Base-by-base conservation (phyloP, 2,113 vertebrate species). In the Corvus cornix region DNA sequence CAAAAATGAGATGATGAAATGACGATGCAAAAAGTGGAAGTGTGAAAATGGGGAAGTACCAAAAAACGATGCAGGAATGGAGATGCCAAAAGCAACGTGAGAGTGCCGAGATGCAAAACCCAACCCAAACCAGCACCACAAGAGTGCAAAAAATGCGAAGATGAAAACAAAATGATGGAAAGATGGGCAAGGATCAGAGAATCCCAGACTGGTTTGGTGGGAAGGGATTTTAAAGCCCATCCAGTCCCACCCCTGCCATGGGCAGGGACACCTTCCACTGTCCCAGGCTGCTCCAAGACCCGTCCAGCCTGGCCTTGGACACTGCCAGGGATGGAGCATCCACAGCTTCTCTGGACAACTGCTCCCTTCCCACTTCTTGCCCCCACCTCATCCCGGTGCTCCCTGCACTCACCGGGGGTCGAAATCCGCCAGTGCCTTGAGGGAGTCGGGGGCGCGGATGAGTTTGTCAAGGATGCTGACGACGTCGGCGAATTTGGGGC, bases 391-490 rank as follows among this genome's bases (percentile, higher is more conserved):
- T 15, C 69, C 69, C 3, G 14, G 52, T 0, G 2, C 51, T 52
- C 44, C 37, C 37, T 1, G 4, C 46, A 5, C 96, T 72, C 96
- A 99, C 99, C 99, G 98, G n/a, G 99, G 99, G 96, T 99, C 99
- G 2, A 99, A 99, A 92, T 99, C 99, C 0, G 99, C 99, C 64
- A 99, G 96, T 1, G 98, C 97, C 97, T 99, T 99, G 85, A 99
- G 98, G 44, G 99, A 99, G 9, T 99, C 99, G 0, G 99, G 99
- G 77, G 98, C 99, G 0, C 98, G 98, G 96, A 99, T 98, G 68
- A 99, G 98, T 92, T 99, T 99, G 98, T 99, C 99, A 15, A 99
- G 97, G 97, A 99, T 98, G 96, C 98, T 99, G 92, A 99, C 99
- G 0, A 99, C 98, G 80, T 99, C 99, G 1, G 98, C 85, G 13